phyloP scores from a whole-genome alignment of 2,113 vertebrate species.

The Willisornis vidua region DNA sequence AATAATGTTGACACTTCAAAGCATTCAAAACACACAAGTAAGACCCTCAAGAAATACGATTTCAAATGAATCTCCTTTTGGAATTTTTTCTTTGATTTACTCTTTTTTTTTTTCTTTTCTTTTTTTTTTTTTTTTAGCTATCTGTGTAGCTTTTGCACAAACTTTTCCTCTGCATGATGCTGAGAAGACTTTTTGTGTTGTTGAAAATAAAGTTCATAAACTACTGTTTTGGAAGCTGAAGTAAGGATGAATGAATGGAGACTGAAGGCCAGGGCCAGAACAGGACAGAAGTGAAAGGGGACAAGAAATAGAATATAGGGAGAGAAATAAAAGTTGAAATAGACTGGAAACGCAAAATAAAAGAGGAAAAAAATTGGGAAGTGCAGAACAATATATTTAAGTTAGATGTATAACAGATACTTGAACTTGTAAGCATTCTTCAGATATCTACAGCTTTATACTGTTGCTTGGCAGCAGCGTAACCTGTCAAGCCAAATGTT shows the following conservation, averaged over 20 bases:
- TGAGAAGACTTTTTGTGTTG: not conserved
- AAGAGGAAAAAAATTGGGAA: not conserved
- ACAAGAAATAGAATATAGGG: not conserved
- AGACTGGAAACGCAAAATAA: not conserved
- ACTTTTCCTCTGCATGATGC: not conserved
- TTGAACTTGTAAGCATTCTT: not conserved
- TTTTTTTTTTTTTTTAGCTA: not conserved
- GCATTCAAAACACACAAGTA: not conserved
- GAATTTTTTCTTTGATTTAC: not conserved
- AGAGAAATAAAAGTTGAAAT: not conserved
- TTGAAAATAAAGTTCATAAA: not conserved
- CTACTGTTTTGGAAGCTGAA: not conserved
- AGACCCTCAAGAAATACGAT: not conserved
- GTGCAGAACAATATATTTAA: not conserved
- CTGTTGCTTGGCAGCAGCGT: not conserved
- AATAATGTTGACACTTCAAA: not conserved
- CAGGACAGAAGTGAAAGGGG: not conserved
- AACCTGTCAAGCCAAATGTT: not conserved
- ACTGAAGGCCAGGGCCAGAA: not conserved
- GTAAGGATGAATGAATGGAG: not conserved
- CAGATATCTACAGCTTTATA: not conserved
- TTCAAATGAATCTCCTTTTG: not conserved
- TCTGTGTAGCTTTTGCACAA: not conserved
- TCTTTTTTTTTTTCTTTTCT: not conserved
- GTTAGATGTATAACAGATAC: not conserved